Base-by-base conservation (phyloP, 1,140 invertebrate genomes). In the Neodiprion pinetum region DNA sequence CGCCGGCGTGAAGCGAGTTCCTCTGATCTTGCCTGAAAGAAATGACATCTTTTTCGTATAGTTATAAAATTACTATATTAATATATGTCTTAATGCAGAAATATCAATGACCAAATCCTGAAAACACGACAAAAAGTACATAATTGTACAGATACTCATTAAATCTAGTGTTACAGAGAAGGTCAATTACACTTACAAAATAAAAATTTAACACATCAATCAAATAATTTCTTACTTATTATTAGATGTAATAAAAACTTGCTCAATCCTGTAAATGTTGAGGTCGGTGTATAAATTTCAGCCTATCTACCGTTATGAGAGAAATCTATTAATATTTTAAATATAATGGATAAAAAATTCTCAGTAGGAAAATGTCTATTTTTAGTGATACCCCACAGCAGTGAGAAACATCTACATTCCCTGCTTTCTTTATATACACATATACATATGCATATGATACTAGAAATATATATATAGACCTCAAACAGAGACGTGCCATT, bases 11-110 rank as follows among this genome's bases (percentile, higher is more conserved):
- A 83, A 14, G 85, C 78, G 48, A 95, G 86, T 80, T 95, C 93
- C 84, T 93, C 92, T 85, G 94, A 91, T 72, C 93, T 90, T 49
- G 93, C 93, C 94, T 95, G 80, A 49, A 83, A 78, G 73, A 72
- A 77, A 72, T 40, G 1, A 40, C 1, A 80, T 75, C 71, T 80
- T 48, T 77, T 70, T 78, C 17, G 73, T 28, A 61, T 70, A 67
- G 12, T 23, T 14, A 61, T 14, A 5, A 61, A 61, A 61, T 40
- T 40, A 40, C 2, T 14, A 53, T 4, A 61, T 14, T 61, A 61
- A 80, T 23, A 28, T 23, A 4, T 23, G 23, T 66, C 17, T 21
- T 21, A 21, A 21, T 21, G 0, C 17, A 21, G 17, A 21, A 21
- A 21, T 21, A 49, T 53, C 21, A 2, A 67, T 28, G 48, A 53